Conservation (phyloP, 2,113 vertebrate species). For the Syngnathus typhle region DNA sequence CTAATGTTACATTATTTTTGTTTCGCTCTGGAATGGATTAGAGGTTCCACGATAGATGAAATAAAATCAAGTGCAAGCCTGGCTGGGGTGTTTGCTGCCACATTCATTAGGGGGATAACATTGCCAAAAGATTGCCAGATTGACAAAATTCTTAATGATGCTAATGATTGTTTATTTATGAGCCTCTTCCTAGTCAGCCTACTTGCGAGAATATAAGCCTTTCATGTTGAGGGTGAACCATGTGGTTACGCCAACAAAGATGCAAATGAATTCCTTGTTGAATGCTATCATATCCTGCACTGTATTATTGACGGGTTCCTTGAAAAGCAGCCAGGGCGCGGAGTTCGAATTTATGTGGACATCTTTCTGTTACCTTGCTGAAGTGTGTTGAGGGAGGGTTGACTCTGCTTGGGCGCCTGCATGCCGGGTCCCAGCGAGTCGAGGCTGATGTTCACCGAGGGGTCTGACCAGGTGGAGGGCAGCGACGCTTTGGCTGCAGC, state of each 20-base stretch:
- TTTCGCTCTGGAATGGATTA: neutral
- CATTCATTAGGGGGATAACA: neutral
- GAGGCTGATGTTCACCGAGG: conserved; percentile 92
- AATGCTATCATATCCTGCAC: neutral
- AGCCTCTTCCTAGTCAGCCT: neutral
- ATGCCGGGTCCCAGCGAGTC: conserved; percentile 91
- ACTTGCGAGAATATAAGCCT: neutral
- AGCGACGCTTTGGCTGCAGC: conserved; percentile 77
- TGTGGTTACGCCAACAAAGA: neutral
- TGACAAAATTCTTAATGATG: conserved; percentile 7
- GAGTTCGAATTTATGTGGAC: neutral
- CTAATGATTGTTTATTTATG: conserved; percentile 1
- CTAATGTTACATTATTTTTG: neutral
- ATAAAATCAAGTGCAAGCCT: neutral
- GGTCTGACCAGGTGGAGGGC: conserved; percentile 94
- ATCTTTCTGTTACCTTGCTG: conserved; percentile 79
- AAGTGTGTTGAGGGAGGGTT: conserved; percentile 92
- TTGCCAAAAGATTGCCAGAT: conserved; percentile 1
- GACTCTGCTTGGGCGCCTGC: conserved; percentile 85
- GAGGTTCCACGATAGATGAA: neutral
- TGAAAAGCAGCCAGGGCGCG: neutral
- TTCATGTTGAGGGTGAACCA: conserved; percentile 1
- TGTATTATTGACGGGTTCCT: conserved; percentile 4
- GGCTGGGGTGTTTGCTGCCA: neutral
- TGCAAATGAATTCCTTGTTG: neutral